Evolutionary conservation across 2,113 vertebrate genomes (phyloP), one percentile per base, ranked within the genome.

Genomic region (Blennius ocellaris): DNA sequence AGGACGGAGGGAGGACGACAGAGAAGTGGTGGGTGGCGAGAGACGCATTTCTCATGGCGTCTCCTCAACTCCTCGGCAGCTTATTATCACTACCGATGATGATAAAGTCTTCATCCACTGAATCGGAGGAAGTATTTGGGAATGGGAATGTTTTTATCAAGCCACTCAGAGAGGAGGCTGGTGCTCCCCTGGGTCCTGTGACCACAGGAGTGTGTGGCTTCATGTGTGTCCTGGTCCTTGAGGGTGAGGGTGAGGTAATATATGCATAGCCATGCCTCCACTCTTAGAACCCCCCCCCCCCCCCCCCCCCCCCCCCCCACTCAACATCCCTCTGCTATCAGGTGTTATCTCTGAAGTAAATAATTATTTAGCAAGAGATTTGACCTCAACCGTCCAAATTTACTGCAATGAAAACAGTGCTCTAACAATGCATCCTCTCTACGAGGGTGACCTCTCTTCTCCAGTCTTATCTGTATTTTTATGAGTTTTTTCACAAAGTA

Each of bases 401-500:
- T 58, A 55, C 61, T 7, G 49, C 77, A 75, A 67, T 69, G 76
- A 79, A 65, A 65, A 62, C 63, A 53, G 39, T 70, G 54, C 73
- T 58, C 8, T 48, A 39, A 51, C 41, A 65, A 48, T 38, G 53
- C 2, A 0, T 44, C 2, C 66, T 76, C 65, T 43, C 2, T 30
- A 30, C 4, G 21, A 30, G 21, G 21, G 4, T 30, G 21, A 30
- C 21, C 48, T 7, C 17, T 85, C 73, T 65, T 87, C 87, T 83
- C 81, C 48, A 6, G 17, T 85, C 69, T 65, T 87, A 88, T 83
- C 81, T 78, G 6, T 15, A 44, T 30, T 65, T 57, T 54, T 62
- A 57, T 66, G 50, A 68, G 76, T 67, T 87, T 68, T 73, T 73
- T 78, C 75, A 90, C 68, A 89, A 78, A 84, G 81, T 74, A 21